phyloP scores from a whole-genome alignment of 2,888 invertebrate genomes.

The Sinelater perroti region DNA sequence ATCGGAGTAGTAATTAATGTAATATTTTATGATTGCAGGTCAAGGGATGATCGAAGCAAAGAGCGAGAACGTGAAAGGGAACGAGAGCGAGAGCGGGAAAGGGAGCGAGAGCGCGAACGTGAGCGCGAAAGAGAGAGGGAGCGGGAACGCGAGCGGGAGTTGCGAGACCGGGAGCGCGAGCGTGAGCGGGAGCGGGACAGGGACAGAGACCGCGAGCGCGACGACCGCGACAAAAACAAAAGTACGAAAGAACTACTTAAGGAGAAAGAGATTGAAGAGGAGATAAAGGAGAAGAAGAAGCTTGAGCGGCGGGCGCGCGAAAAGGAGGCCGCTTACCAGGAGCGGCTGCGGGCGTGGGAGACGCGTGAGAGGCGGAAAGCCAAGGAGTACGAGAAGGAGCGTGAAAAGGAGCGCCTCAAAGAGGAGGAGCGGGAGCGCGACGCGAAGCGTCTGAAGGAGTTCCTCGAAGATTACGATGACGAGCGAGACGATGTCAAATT shows the following conservation, averaged over 20 bases:
- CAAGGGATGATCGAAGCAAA: slow-evolving; percentile 54
- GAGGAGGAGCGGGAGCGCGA: slow-evolving; percentile 90
- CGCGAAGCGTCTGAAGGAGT: slow-evolving; percentile 94
- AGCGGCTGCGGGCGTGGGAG: slow-evolving; percentile 85
- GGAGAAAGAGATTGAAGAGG: slow-evolving; percentile 90
- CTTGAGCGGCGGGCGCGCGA: slow-evolving; percentile 90
- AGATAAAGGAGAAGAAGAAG: slow-evolving; percentile 88
- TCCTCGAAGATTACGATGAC: slow-evolving; percentile 99
- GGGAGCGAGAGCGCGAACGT: slow-evolving; percentile 57
- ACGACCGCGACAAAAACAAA: slow-evolving; percentile 64
- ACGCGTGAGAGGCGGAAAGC: slow-evolving; percentile 86
- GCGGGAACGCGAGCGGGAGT: slow-evolving; percentile 58
- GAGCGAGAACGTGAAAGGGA: slow-evolving; percentile 56
- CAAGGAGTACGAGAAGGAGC: slow-evolving; percentile 90
- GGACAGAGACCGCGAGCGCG: slow-evolving; percentile 63
- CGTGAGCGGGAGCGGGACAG: slow-evolving; percentile 62
- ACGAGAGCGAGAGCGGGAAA: slow-evolving; percentile 59
- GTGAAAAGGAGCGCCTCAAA: slow-evolving; percentile 83
- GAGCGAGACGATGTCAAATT: slow-evolving; percentile 97
- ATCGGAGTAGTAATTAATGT: too few relatives aligned
- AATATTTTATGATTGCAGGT: too few relatives aligned
- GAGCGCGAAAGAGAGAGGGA: slow-evolving; percentile 61
- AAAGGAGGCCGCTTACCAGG: slow-evolving; percentile 97
- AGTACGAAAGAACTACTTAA: slow-evolving; percentile 71
- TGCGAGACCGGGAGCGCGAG: slow-evolving; percentile 60